Evolutionary conservation across 2,797 vertebrate species (phyloP).

Genomic region (Cuculus canorus): DNA sequence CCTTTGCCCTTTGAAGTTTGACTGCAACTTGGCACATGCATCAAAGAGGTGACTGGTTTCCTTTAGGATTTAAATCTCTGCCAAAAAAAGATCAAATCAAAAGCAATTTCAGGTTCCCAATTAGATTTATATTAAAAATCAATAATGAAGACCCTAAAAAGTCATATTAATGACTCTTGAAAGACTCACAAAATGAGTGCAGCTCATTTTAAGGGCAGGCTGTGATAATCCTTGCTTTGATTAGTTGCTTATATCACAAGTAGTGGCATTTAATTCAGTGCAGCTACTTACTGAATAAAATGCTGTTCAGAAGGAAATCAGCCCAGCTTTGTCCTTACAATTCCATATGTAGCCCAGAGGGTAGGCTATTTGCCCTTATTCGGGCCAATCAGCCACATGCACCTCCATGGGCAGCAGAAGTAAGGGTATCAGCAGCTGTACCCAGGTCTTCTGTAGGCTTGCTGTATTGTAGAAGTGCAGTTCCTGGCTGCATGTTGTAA

Average conservation of each 20-base stretch:
- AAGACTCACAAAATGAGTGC: not conserved
- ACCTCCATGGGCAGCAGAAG: not conserved
- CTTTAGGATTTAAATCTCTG: conserved; percentile 56
- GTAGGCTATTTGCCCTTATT: not conserved
- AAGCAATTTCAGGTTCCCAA: conserved; percentile 39
- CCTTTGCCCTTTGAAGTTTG: conserved; percentile 71
- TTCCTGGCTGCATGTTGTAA: not conserved
- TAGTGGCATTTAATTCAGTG: not conserved
- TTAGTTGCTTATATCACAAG: not conserved
- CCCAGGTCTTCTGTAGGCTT: not conserved
- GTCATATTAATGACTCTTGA: not conserved
- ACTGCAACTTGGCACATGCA: conserved; percentile 54
- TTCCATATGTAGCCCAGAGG: not conserved
- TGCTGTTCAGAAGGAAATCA: not conserved
- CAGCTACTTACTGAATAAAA: not conserved
- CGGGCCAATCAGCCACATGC: not conserved
- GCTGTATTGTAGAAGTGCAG: too few relatives aligned
- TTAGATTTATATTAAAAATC: conserved; percentile 63
- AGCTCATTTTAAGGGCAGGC: conserved; percentile 26
- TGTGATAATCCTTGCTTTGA: conserved; percentile 48
- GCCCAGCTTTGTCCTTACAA: not conserved
- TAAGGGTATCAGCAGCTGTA: not conserved
- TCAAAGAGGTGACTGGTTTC: conserved; percentile 62
- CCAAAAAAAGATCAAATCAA: conserved; percentile 49
- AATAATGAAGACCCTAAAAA: conserved; percentile 49